These are phyloP conservation scores for Nematolebias whitei DNA, from an alignment of 2,113 vertebrate genomes.

Conservation along the genomic window DNA sequence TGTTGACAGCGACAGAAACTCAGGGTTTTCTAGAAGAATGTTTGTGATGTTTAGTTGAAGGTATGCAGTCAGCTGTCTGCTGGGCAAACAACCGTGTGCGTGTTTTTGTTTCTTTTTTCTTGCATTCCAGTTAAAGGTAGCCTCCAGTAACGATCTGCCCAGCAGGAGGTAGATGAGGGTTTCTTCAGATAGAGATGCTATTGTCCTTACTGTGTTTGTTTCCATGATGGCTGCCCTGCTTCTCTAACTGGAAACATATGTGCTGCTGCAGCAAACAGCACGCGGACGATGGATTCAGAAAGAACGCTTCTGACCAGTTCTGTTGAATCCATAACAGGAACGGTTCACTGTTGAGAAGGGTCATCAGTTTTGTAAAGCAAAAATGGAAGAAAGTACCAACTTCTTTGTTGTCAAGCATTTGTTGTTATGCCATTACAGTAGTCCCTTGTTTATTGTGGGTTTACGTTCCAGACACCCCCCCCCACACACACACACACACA, in stretches of 20 bases:
- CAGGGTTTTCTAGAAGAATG: conserved; percentile 46
- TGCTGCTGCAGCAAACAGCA: conserved; percentile 19
- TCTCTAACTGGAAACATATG: conserved; percentile 66
- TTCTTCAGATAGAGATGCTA: conserved; percentile 69
- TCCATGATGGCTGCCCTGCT: conserved; percentile 36
- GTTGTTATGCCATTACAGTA: too few species aligned
- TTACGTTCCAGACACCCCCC: too few species aligned
- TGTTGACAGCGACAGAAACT: conserved; percentile 43
- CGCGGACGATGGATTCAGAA: conserved; percentile 22
- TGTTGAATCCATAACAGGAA: neutral
- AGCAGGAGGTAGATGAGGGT: conserved; percentile 63
- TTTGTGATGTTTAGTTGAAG: conserved; percentile 64
- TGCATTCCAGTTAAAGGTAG: conserved; percentile 71
- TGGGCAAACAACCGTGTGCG: conserved; percentile 39
- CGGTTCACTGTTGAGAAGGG: neutral
- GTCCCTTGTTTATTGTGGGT: too few species aligned
- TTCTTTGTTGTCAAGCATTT: neutral
- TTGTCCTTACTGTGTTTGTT: conserved; percentile 52
- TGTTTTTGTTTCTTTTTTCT: conserved; percentile 23
- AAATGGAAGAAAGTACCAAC: too few species aligned
- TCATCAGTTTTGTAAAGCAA: neutral
- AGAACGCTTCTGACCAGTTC: conserved; percentile 1
- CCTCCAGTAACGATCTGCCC: conserved; percentile 64
- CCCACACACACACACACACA: too few species aligned
- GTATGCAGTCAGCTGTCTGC: conserved; percentile 46